These are phyloP conservation scores for Taeniopygia guttata DNA, from an alignment of 2,797 vertebrate genomes.

Conservation along the genomic window DNA sequence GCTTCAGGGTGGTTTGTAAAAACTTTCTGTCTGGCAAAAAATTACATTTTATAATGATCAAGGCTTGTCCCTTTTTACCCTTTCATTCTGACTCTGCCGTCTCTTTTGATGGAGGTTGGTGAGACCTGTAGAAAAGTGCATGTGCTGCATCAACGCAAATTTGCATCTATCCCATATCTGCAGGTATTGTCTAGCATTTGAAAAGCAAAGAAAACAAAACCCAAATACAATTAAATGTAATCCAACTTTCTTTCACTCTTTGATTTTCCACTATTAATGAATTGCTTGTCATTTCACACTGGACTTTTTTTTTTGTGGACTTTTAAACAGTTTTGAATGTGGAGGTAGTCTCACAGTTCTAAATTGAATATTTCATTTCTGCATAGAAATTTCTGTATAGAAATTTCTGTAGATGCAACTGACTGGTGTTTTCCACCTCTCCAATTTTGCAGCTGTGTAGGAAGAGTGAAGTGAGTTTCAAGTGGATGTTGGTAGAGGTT, in stretches of 20 bases:
- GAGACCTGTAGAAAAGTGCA: neutral
- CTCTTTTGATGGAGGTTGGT: neutral
- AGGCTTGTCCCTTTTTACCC: neutral
- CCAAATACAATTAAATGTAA: neutral
- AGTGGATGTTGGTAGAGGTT: neutral
- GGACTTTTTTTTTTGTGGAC: neutral
- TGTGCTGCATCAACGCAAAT: neutral
- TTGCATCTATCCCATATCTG: neutral
- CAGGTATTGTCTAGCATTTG: neutral
- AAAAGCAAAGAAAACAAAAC: neutral
- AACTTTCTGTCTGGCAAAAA: neutral
- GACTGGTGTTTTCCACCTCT: neutral
- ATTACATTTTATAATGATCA: neutral
- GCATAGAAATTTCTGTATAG: neutral
- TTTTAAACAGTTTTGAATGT: neutral
- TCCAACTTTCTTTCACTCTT: neutral
- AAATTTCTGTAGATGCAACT: neutral
- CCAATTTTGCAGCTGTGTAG: rapidly evolving
- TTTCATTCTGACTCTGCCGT: neutral
- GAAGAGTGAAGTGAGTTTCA: neutral
- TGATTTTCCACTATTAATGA: neutral
- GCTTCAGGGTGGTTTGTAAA: neutral
- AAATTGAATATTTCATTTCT: neutral
- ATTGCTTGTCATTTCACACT: neutral
- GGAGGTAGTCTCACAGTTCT: neutral